Evolutionary conservation across 2,888 invertebrate genomes (phyloP), one percentile per base, ranked within the genome.

Genomic region (Acleris sparsana): DNA sequence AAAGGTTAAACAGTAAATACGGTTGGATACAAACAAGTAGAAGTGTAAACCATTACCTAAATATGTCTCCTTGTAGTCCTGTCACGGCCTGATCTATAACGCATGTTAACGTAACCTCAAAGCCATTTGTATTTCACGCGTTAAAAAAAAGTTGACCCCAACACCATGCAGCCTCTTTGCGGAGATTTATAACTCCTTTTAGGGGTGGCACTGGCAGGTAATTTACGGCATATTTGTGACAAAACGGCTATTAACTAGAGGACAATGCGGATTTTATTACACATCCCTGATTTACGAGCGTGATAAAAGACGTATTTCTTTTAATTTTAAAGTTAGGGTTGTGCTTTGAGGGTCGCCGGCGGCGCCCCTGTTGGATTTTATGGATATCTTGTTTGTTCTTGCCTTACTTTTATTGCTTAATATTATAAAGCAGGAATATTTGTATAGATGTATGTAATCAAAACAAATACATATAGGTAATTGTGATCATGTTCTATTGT

Each of bases 191-290:
- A 70, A 69, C 66, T 69, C 67, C 64, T 66, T 68, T 70, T 70
- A 71, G 70, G 75, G 75, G 72, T 71, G 72, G 82, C 76, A 79
- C 73, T 73, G 39, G 44, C 69, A 53, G 64, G 70, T 83, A 79
- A 89, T 90, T 88, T 89, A 90, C 71, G 80, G 79, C 82, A 86
- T 87, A 87, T 88, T 86, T 86, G 85, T 85, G 80, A 85, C 86
- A 84, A 86, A 86, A 84, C 74, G 79, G 80, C 85, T 84, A 84
- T 88, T 85, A 81, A 80, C 53, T 68, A 69, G 58, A 62, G 65
- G 75, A 75, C 73, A 71, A 71, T 71, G 60, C 67, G 59, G 65
- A 60, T 55, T 65, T 62, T 74, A 74, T 76, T 75, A 73, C 71
- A 68, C 72, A 71, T 69, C 69, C 49, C 70, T 76, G 70, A 75